phyloP scores from a whole-genome alignment of 2,888 invertebrate genomes.

The Meteorus cinctellus region DNA sequence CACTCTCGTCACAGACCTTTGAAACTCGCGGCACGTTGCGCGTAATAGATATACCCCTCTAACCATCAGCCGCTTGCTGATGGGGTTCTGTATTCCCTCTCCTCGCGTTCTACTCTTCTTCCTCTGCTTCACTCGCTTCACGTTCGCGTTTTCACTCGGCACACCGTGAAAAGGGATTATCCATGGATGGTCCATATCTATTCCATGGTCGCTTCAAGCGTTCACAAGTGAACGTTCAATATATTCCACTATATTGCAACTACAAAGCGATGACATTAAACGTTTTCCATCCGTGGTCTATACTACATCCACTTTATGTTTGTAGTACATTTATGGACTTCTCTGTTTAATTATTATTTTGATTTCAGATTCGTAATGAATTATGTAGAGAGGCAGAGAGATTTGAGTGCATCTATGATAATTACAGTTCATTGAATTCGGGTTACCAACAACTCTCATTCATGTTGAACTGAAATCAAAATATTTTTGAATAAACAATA shows the following conservation, averaged over 20 bases:
- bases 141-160: constrained; percentile 41
- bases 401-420: too few species aligned
- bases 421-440: too few species aligned
- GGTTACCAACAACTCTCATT: too few species aligned
- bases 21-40: constrained; percentile 51
- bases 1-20: constrained; percentile 47
- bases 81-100: constrained; percentile 12
- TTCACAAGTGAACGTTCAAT: constrained; percentile 39
- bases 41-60: constrained; percentile 49
- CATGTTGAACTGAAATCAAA: too few species aligned
- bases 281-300: background rate
- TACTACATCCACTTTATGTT: constrained; percentile 5
- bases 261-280: constrained; percentile 30
- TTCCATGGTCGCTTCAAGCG: constrained; percentile 6
- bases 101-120: background rate
- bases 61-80: constrained; percentile 4
- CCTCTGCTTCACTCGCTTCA: constrained; percentile 18
- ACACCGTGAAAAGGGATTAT: constrained; percentile 48
- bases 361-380: background rate
- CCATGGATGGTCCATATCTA: constrained; percentile 37
- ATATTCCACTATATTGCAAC: constrained; percentile 1
- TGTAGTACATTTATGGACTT: background rate
- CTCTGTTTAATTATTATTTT: background rate
- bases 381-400: background rate
- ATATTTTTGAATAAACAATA: too few species aligned